These are phyloP conservation scores for Heterotis niloticus DNA, from an alignment of 2,113 vertebrate genomes.

Conservation along the genomic window DNA sequence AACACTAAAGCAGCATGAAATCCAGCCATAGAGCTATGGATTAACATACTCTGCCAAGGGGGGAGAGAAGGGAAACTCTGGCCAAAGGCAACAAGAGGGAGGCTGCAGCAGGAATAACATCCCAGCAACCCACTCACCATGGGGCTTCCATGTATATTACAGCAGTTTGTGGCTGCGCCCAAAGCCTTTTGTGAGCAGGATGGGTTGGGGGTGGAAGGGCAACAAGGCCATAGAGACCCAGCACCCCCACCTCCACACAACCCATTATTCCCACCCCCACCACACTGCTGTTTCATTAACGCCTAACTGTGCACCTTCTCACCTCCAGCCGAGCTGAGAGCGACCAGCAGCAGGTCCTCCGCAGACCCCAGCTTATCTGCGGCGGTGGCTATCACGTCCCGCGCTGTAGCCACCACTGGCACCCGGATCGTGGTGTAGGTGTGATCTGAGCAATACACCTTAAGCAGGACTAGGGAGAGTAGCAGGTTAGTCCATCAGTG, in stretches of 20 bases:
- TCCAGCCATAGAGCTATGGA: background rate
- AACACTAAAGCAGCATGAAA: background rate
- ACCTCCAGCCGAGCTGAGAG: conserved; percentile 89
- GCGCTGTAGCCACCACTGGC: conserved; percentile 76
- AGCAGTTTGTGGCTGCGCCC: too few relatives aligned
- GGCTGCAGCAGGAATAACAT: conserved; percentile 11
- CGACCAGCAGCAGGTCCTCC: conserved; percentile 83
- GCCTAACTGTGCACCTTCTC: conserved; percentile 25
- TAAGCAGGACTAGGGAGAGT: conserved; percentile 79
- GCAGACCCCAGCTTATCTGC: conserved; percentile 85
- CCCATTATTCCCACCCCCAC: background rate
- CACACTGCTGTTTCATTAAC: conserved; percentile 26
- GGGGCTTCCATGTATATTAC: too few relatives aligned
- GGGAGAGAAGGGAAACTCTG: conserved; percentile 24
- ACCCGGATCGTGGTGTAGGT: conserved; percentile 95
- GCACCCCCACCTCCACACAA: background rate
- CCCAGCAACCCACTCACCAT: background rate
- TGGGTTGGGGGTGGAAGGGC: conserved; percentile 5
- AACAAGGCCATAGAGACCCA: conserved; percentile 21
- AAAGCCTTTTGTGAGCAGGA: background rate
- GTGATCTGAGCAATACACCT: conserved; percentile 92
- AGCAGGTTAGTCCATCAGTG: background rate
- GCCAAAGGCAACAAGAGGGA: background rate
- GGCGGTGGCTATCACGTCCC: conserved; percentile 80
- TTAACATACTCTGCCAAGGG: conserved; percentile 25